These are phyloP conservation scores for Crenuchus spilurus DNA, from an alignment of 2,797 vertebrate genomes.

Conservation along the genomic window DNA sequence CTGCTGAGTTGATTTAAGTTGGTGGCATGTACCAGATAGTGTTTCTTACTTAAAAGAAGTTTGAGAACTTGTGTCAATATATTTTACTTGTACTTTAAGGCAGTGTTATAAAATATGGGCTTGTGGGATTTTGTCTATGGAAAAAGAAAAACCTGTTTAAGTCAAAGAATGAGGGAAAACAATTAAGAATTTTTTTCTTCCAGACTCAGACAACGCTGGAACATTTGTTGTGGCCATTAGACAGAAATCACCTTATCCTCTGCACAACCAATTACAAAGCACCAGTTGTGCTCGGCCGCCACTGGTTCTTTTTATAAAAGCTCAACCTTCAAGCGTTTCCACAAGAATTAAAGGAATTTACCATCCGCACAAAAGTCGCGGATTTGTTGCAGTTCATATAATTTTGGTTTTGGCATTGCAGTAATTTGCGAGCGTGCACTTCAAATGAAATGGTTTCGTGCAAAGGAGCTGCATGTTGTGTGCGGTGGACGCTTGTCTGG, in stretches of 20 bases:
- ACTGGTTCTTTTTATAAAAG: conserved; percentile 76
- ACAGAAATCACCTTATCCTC: conserved; percentile 68
- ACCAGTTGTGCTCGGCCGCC: conserved; percentile 75
- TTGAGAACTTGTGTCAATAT: conserved; percentile 6
- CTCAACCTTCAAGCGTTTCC: conserved; percentile 79
- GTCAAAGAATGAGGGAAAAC: conserved; percentile 28
- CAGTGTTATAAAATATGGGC: background rate
- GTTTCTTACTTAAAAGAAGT: conserved; percentile 16
- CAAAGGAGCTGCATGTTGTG: conserved; percentile 63
- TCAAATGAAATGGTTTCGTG: conserved; percentile 76
- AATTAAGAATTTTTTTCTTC: conserved; percentile 47
- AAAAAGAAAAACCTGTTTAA: conserved; percentile 10
- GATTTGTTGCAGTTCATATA: conserved; percentile 86
- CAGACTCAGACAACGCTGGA: conserved; percentile 55
- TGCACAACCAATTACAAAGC: conserved; percentile 67
- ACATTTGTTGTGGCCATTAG: conserved; percentile 70
- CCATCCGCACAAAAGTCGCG: conserved; percentile 76
- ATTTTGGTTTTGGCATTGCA: conserved; percentile 85
- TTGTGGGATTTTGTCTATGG: background rate
- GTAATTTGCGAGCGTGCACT: conserved; percentile 79
- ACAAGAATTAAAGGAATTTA: conserved; percentile 84
- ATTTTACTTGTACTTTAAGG: background rate
- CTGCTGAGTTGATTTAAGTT: background rate
- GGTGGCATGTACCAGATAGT: conserved; percentile 7
- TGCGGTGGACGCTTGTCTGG: conserved; percentile 61